Evolutionary conservation across 2,113 vertebrate species (phyloP), one percentile per base, ranked within the genome.

Genomic region (Stomatorhinus ivindoensis): DNA sequence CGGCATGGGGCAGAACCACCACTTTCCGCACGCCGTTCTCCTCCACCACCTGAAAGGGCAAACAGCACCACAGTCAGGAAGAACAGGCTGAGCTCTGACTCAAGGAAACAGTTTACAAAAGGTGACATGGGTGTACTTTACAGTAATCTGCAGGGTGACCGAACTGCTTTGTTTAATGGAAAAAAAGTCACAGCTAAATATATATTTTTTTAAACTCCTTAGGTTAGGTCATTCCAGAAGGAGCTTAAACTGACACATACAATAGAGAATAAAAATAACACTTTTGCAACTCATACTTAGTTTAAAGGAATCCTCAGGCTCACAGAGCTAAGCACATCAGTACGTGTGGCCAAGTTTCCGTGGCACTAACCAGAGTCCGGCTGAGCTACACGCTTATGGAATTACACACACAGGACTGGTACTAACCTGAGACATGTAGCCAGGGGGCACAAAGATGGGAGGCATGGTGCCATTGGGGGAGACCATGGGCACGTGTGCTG

Each of bases 381-480:
- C 69, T 76, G 69, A 15, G 0, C 69, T 39, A 17, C 31, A 76
- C 1, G 35, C 31, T 76, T 17, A 80, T 80, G 13, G 31, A 19
- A 8, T 19, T 6, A 80, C 31, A 80, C 31, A 80, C 73, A 69
- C 27, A 31, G 73, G 35, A 39, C 35, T 80, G 53, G 13, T 39
- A 87, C n/a, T 17, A 95, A 97, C 96, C 95, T 97, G 96, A 95
- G 96, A 96, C 82, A 95, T 92, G 5, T 97, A 97, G 90, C 97
- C 97, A 2, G 95, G 95, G 93, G 96, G 97, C 93, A 97, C 94
- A 93, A 96, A 96, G 89, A 97, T 96, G 1, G 95, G 96, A 1
- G 96, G 96, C 94, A 97, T 94, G 48, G 95, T 96, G 90, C 96
- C 96, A 80, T 96, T 96, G 88, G 96, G 96, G 73, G 96, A 97